phyloP scores from a whole-genome alignment of 1,140 invertebrate genomes.

The Brachionus sp. region DNA sequence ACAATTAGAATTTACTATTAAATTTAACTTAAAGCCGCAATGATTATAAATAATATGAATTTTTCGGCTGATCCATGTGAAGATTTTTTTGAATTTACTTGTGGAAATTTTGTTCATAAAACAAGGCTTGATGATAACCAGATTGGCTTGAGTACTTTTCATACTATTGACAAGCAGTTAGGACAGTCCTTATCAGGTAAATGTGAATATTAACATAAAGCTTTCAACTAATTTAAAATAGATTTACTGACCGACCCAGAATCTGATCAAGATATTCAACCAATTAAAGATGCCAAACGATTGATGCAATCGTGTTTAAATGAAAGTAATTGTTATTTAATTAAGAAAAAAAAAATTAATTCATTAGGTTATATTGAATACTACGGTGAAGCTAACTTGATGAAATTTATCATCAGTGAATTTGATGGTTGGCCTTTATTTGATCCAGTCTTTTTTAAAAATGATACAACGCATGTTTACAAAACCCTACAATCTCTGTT shows the following conservation, averaged over 20 bases:
- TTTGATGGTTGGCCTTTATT: constrained; percentile 82
- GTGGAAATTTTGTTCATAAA: constrained; percentile 54
- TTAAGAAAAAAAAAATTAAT: neutral
- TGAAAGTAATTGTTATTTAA: constrained; percentile 61
- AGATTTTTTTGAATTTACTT: constrained; percentile 65
- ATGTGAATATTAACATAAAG: neutral
- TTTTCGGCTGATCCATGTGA: constrained; percentile 61
- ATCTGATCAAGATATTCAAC: constrained; percentile 52
- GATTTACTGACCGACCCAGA: neutral
- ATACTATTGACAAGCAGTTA: neutral
- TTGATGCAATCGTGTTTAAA: constrained; percentile 81
- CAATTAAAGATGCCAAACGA: constrained; percentile 65
- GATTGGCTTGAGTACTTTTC: neutral
- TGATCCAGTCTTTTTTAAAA: constrained; percentile 49
- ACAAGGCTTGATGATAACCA: neutral
- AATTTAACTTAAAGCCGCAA: neutral
- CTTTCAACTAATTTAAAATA: neutral
- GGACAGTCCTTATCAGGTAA: neutral
- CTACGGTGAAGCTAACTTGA: constrained; percentile 69
- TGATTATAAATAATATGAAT: constrained; percentile 61
- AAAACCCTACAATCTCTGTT: neutral
- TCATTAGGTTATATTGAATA: constrained; percentile 60
- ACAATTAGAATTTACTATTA: neutral
- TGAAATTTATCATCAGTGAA: constrained; percentile 66
- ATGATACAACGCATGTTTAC: neutral